Evolutionary conservation across 2,888 invertebrate species (phyloP).

Genomic region (Litoditis marina): DNA sequence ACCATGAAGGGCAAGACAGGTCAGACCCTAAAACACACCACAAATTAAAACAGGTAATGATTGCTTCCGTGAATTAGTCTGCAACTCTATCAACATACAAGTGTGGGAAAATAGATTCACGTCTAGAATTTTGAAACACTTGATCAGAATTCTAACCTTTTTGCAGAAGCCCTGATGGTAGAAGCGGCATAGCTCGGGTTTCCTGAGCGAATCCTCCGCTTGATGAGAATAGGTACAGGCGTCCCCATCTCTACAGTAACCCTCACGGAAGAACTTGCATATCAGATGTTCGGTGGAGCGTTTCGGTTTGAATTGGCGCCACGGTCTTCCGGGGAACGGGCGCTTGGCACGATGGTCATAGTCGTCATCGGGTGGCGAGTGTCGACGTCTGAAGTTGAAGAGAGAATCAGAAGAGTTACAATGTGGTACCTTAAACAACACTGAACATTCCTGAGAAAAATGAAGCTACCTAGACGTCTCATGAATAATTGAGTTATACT

Average conservation of each 20-base stretch:
- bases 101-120: no score
- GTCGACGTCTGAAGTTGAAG: slow-evolving; percentile 21
- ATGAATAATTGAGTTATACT: no score
- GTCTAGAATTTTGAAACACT: no score
- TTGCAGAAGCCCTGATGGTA: slow-evolving; percentile 60
- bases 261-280: slow-evolving; percentile 62
- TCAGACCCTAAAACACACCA: slow-evolving; percentile 38
- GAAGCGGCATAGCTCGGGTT: slow-evolving; percentile 58
- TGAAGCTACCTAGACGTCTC: no score
- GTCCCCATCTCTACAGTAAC: slow-evolving; percentile 61
- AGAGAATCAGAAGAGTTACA: background rate
- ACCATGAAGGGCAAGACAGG: slow-evolving; percentile 56
- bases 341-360: slow-evolving; percentile 13
- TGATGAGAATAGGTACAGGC: slow-evolving; percentile 58
- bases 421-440: no score
- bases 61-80: no score
- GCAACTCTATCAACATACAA: no score
- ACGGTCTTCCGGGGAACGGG: slow-evolving; percentile 17
- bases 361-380: slow-evolving; percentile 27
- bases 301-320: slow-evolving; percentile 24
- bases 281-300: slow-evolving; percentile 47
- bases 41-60: no score
- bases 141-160: no score
- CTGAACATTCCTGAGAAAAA: no score
- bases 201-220: slow-evolving; percentile 52